These are phyloP conservation scores for Cirrhinus mrigala DNA, from an alignment of 2,797 vertebrate species.

Conservation along the genomic window DNA sequence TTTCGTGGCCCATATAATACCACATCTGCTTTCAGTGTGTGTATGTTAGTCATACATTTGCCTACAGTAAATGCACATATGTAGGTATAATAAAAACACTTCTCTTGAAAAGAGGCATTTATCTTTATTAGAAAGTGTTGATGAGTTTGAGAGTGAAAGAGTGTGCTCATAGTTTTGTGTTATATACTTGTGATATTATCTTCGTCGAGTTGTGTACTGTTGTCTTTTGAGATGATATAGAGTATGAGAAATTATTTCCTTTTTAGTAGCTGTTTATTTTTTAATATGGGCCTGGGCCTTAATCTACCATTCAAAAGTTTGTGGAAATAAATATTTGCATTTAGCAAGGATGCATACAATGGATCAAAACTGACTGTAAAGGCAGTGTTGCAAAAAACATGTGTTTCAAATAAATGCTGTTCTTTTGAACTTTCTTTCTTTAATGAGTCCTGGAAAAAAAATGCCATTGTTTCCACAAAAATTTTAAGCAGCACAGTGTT, in stretches of 20 bases:
- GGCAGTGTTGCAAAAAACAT: neutral
- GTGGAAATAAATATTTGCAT: neutral
- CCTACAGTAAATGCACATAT: neutral
- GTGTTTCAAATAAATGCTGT: too few species aligned
- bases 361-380: neutral
- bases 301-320: neutral
- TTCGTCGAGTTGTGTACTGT: neutral
- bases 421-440: too few species aligned
- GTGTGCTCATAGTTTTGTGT: neutral
- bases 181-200: neutral
- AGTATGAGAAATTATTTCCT: neutral
- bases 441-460: neutral
- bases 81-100: neutral
- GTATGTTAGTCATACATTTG: slow-evolving; percentile 7
- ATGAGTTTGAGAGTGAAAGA: neutral
- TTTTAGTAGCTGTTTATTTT: neutral
- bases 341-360: neutral
- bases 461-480: neutral
- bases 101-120: neutral
- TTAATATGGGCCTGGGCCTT: neutral
- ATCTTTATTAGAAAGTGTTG: neutral
- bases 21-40: slow-evolving; percentile 5
- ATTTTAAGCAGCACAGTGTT: neutral
- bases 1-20: neutral
- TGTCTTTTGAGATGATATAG: neutral